phyloP scores from a whole-genome alignment of 2,113 vertebrate species.

The Leptocoma aspasia region DNA sequence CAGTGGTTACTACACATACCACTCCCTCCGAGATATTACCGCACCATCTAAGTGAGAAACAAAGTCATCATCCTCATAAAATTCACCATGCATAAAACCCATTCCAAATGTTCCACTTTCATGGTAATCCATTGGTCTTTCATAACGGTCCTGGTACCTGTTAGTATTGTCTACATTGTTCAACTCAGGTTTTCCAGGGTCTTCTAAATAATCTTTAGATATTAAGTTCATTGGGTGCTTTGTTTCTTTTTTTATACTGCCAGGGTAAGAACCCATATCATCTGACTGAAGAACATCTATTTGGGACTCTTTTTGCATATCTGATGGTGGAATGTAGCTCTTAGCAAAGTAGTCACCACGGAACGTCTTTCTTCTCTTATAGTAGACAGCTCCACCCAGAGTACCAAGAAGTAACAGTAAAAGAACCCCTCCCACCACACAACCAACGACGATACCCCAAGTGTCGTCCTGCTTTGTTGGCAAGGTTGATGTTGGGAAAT shows the following conservation, averaged over 20 bases:
- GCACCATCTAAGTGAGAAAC: constrained; percentile 96
- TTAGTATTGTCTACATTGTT: constrained; percentile 84
- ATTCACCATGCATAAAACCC: constrained; percentile 87
- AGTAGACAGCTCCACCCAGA: constrained; percentile 81
- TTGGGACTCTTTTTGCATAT: constrained; percentile 97
- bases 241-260: constrained; percentile 88
- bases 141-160: constrained; percentile 79
- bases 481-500: constrained; percentile 84
- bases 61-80: constrained; percentile 89
- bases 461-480: constrained; percentile 81
- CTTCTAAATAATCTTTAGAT: constrained; percentile 87
- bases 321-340: constrained; percentile 93
- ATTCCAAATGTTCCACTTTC: constrained; percentile 84
- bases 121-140: constrained; percentile 84
- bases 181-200: constrained; percentile 88
- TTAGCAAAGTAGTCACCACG: constrained; percentile 98
- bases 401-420: constrained; percentile 86
- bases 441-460: constrained; percentile 87
- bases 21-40: constrained; percentile 97
- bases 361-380: constrained; percentile 91
- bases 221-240: constrained; percentile 89
- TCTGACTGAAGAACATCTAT: constrained; percentile 94
- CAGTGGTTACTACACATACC: constrained; percentile 89
- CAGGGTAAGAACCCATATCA: constrained; percentile 89
- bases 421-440: constrained; percentile 87